phyloP scores from a whole-genome alignment of 2,888 invertebrate species.

The Mesopsocus fuscifrons region DNA sequence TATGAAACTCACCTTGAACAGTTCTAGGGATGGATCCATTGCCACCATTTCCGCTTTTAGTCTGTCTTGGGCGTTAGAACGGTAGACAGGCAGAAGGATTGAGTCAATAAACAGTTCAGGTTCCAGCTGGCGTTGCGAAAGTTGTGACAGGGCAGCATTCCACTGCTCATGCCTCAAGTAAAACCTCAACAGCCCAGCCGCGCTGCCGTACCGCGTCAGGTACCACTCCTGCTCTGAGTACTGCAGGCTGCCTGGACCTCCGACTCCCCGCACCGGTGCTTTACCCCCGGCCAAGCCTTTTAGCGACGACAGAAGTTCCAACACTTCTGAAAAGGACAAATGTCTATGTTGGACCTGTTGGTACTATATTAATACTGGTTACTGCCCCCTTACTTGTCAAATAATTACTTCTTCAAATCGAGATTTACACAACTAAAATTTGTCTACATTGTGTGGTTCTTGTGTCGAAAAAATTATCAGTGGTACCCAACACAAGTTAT shows the following conservation, averaged over 20 bases:
- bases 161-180: conserved; percentile 48
- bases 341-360: too few relatives aligned
- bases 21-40: conserved; percentile 41
- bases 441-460: too few relatives aligned
- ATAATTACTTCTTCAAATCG: too few relatives aligned
- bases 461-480: too few relatives aligned
- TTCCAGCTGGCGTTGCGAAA: conserved; percentile 11
- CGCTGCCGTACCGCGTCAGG: conserved; percentile 58
- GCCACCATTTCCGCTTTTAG: conserved; percentile 42
- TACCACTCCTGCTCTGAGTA: conserved; percentile 70
- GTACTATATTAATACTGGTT: too few relatives aligned
- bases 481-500: too few relatives aligned
- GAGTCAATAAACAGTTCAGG: conserved; percentile 30
- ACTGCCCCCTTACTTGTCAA: too few relatives aligned
- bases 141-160: conserved; percentile 29
- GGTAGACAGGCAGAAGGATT: conserved; percentile 47
- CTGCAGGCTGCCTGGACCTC: conserved; percentile 20
- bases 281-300: conserved; percentile 14
- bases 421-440: too few relatives aligned
- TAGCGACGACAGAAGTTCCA: conserved; percentile 5
- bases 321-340: conserved; percentile 1
- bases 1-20: conserved; percentile 39
- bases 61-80: conserved; percentile 37
- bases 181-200: conserved; percentile 52
- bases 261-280: conserved; percentile 28